Evolutionary conservation across 2,113 vertebrate genomes (phyloP).

Genomic region (Verasper variegatus): DNA sequence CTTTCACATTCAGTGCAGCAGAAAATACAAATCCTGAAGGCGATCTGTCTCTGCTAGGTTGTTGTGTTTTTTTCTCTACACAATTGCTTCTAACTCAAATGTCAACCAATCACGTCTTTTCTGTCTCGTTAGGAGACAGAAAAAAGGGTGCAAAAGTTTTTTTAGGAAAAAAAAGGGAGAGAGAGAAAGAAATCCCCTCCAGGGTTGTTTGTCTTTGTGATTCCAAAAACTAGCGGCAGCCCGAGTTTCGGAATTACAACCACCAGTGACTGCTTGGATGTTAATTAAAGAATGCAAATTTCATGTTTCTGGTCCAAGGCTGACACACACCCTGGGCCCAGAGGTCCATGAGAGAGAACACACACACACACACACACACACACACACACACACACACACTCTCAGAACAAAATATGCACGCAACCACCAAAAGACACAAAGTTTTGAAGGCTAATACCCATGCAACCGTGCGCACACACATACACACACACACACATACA

Average conservation of each 20-base stretch:
- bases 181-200: slow-evolving; percentile 48
- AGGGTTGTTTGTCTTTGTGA: slow-evolving; percentile 74
- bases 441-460: slow-evolving; percentile 52
- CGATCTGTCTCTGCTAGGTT: slow-evolving; percentile 16
- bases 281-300: slow-evolving; percentile 85
- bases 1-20: slow-evolving; percentile 23
- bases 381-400: background rate
- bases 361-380: background rate
- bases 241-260: slow-evolving; percentile 71
- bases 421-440: slow-evolving; percentile 14
- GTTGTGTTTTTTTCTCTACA: slow-evolving; percentile 14
- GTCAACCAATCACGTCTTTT: slow-evolving; percentile 69
- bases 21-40: slow-evolving; percentile 44
- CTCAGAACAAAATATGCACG: background rate
- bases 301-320: slow-evolving; percentile 68
- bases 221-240: slow-evolving; percentile 63
- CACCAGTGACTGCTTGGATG: slow-evolving; percentile 61
- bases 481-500: slow-evolving; percentile 65
- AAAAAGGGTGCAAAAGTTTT: slow-evolving; percentile 2
- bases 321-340: slow-evolving; percentile 64
- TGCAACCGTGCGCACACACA: slow-evolving; percentile 23
- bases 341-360: slow-evolving; percentile 59
- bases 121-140: slow-evolving; percentile 30
- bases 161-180: background rate
- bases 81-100: slow-evolving; percentile 59